Conservation (phyloP, 2,888 invertebrate species). For the Brachypterus glaber region DNA sequence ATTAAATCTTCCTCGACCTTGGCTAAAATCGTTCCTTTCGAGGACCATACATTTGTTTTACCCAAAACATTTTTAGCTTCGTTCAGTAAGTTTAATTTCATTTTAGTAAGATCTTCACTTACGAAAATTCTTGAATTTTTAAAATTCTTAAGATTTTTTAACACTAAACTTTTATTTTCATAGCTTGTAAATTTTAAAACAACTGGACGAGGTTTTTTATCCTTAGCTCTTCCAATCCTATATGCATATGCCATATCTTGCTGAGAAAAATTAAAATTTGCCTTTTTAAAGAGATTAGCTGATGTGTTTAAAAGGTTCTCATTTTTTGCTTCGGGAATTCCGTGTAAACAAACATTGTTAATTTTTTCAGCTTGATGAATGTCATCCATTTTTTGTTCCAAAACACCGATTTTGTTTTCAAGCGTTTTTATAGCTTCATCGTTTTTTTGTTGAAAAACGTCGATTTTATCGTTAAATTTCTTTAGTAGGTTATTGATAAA, state of each 20-base stretch:
- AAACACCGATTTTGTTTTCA: background rate
- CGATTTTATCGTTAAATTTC: no score
- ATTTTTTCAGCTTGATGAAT: background rate
- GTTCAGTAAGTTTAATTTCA: background rate
- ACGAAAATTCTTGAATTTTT: background rate
- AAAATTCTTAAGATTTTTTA: background rate
- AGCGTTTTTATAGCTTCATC: no score
- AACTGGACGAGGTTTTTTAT: background rate
- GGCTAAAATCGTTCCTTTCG: background rate
- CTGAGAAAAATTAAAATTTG: no score
- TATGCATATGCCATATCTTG: no score
- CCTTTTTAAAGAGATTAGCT: background rate
- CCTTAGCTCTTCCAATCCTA: background rate
- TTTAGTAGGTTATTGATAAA: no score
- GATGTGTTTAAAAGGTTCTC: background rate
- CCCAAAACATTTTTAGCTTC: background rate
- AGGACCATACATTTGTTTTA: background rate
- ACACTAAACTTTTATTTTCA: background rate
- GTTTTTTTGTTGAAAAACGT: no score
- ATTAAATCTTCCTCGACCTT: background rate
- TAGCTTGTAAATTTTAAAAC: background rate
- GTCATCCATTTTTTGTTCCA: background rate
- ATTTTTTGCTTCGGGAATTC: no score
- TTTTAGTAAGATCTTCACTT: background rate
- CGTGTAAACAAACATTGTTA: background rate